Conservation (phyloP, 2,113 vertebrate genomes). For the Otus sunia region DNA sequence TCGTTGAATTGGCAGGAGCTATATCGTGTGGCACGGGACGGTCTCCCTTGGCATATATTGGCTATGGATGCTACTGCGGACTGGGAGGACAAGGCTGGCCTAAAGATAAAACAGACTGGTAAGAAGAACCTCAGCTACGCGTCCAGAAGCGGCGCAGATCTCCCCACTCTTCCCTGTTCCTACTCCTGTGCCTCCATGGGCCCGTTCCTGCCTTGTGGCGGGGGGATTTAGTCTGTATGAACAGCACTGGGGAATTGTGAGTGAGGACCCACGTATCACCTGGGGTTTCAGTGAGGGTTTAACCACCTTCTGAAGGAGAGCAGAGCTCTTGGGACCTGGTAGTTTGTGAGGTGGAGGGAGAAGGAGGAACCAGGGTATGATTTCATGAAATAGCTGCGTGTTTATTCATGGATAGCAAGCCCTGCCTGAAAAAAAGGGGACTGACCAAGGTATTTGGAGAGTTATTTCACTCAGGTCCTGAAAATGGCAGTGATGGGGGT, state of each 20-base stretch:
- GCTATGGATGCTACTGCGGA: conserved; percentile 90
- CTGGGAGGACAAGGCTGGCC: conserved; percentile 86
- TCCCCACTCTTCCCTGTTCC: background rate
- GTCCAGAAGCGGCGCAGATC: background rate
- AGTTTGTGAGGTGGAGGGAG: background rate
- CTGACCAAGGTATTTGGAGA: background rate
- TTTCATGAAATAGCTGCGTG: background rate
- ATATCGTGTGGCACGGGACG: conserved; percentile 83
- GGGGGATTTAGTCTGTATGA: background rate
- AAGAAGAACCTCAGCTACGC: conserved; percentile 17
- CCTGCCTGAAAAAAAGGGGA: background rate
- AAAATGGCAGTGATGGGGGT: background rate
- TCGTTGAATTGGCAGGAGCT: conserved; percentile 81
- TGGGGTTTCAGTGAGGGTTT: background rate
- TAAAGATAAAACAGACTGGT: conserved; percentile 84
- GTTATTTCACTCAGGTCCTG: background rate
- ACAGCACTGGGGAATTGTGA: background rate
- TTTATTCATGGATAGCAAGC: background rate
- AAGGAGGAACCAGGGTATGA: background rate
- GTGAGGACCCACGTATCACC: background rate
- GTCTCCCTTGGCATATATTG: conserved; percentile 77
- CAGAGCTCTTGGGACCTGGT: background rate
- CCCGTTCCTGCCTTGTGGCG: background rate
- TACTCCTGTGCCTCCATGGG: background rate
- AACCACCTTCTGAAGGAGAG: background rate